A percentile compares a stretch with the other conserved stretches of the same genome.
These are phyloP conservation scores for Todiramphus saurophagus DNA, from an alignment of 2,113 vertebrate species.

Conservation along the genomic window DNA sequence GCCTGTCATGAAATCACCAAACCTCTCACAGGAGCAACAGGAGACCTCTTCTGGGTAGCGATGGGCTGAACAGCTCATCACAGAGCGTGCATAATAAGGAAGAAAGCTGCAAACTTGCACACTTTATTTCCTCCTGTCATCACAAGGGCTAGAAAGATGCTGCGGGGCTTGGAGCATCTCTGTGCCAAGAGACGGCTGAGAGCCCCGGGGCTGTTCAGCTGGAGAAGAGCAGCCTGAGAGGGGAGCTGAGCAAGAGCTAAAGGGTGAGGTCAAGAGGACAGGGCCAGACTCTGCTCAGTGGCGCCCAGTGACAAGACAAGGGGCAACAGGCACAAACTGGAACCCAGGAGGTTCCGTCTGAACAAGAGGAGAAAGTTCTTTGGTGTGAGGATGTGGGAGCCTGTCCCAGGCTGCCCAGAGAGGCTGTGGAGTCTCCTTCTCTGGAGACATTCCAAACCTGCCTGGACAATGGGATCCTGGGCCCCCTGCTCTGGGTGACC, in stretches of 20 bases:
- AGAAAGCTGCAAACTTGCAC: neutral
- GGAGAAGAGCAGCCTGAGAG: neutral
- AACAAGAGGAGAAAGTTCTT: neutral
- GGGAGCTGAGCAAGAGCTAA: neutral
- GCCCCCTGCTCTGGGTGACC: neutral
- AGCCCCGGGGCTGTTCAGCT: neutral
- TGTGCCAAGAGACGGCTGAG: neutral
- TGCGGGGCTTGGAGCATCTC: neutral
- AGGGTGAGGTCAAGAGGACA: neutral
- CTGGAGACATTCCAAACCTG: neutral
- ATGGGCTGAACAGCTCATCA: neutral
- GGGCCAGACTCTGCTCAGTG: neutral
- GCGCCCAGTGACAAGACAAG: neutral
- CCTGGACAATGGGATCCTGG: neutral
- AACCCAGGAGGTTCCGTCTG: neutral
- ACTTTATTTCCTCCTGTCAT: neutral
- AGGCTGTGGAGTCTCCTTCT: neutral
- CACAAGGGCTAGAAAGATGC: neutral
- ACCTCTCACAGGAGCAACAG: neutral
- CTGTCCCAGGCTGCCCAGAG: neutral
- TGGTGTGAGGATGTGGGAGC: neutral
- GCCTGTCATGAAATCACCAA: neutral
- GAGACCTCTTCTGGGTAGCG: neutral
- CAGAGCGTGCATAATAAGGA: neutral
- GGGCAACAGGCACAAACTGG: neutral